Evolutionary conservation across 2,113 vertebrate species (phyloP).

Genomic region (Phylloscopus trochiloides): DNA sequence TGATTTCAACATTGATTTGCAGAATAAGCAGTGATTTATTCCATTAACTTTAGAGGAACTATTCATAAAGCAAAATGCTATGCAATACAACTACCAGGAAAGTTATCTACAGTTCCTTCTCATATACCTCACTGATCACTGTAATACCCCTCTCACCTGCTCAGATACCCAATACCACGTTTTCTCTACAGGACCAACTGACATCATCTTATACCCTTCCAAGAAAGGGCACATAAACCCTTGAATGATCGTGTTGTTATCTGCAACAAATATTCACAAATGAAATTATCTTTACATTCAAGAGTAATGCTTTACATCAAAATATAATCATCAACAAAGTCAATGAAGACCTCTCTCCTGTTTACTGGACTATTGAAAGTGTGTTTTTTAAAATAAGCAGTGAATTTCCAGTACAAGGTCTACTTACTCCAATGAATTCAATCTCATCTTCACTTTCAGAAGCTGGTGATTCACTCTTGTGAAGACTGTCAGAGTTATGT

Average conservation of each 20-base stretch:
- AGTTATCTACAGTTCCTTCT: background rate
- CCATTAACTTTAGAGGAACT: background rate
- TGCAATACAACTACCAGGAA: background rate
- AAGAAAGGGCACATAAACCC: background rate
- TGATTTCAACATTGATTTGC: background rate
- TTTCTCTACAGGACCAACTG: background rate
- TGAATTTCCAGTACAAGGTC: background rate
- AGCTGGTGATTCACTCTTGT: background rate
- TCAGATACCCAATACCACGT: background rate
- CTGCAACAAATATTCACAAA: background rate
- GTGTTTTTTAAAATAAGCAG: background rate
- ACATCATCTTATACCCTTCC: background rate
- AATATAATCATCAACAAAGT: background rate
- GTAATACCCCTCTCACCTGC: background rate
- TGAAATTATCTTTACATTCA: background rate
- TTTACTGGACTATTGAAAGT: fast-evolving
- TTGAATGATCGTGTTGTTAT: background rate
- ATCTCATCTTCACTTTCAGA: constrained; percentile 75
- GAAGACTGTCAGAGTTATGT: background rate
- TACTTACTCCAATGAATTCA: constrained; percentile 76
- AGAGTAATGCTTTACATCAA: background rate
- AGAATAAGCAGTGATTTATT: background rate
- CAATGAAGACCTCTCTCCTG: background rate
- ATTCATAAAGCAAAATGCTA: background rate
- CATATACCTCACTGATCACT: fast-evolving